phyloP scores from a whole-genome alignment of 2,797 vertebrate genomes.

The Hydrolagus colliei region DNA sequence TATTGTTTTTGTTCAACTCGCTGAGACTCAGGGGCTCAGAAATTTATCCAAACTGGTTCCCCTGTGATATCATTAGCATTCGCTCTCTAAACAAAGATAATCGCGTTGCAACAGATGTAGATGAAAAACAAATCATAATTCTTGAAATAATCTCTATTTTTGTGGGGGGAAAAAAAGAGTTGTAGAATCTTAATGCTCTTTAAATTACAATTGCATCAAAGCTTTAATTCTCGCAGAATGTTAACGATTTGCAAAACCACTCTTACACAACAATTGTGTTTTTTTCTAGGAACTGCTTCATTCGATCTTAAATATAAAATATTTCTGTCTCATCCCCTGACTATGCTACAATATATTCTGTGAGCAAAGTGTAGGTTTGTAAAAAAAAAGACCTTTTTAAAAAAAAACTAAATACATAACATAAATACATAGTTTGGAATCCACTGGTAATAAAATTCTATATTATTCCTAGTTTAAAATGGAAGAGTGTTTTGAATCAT shows the following conservation, averaged over 20 bases:
- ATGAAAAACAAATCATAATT: not conserved
- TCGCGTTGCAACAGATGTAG: not conserved
- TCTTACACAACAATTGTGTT: not conserved
- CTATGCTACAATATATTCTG: slow-evolving; percentile 4
- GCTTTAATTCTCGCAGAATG: not conserved
- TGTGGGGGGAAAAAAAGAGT: not conserved
- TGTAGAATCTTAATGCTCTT: too few relatives aligned
- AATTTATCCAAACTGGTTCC: not conserved
- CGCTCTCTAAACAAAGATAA: not conserved
- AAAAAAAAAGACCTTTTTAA: not conserved
- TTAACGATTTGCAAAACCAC: not conserved
- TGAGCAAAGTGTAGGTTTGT: slow-evolving; percentile 10
- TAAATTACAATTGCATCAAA: not conserved
- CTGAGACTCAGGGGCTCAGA: not conserved
- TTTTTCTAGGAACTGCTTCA: slow-evolving; percentile 2
- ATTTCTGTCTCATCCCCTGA: slow-evolving; percentile 14
- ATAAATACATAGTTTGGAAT: too few relatives aligned
- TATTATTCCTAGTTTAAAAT: too few relatives aligned
- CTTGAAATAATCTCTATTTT: not conserved
- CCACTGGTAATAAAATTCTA: too few relatives aligned
- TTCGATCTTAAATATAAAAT: not conserved
- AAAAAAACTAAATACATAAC: too few relatives aligned
- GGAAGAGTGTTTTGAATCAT: too few relatives aligned
- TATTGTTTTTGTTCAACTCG: not conserved
- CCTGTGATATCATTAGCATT: not conserved